Evolutionary conservation across 2,797 vertebrate genomes (phyloP).

Genomic region (Galagoides demidoff): DNA sequence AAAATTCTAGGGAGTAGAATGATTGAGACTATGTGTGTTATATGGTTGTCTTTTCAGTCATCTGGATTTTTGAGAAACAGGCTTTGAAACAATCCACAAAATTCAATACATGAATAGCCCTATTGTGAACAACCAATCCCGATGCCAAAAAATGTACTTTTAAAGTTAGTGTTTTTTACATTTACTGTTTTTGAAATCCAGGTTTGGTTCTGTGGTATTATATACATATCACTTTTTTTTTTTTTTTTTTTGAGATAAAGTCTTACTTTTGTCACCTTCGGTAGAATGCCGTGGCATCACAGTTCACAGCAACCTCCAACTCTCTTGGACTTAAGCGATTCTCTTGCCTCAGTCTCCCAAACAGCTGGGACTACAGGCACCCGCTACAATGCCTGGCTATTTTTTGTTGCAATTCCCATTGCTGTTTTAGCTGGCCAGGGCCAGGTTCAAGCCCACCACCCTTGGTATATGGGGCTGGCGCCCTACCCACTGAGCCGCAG

Average conservation of each 20-base stretch:
- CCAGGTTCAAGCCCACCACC: too few relatives aligned
- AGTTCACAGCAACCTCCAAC: too few relatives aligned
- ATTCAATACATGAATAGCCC: neutral
- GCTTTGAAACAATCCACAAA: neutral
- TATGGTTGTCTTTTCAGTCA: neutral
- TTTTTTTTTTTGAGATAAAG: neutral
- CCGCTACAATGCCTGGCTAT: too few relatives aligned
- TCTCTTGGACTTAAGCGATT: too few relatives aligned
- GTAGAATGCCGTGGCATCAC: too few relatives aligned
- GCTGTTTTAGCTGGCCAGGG: too few relatives aligned
- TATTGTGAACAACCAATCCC: neutral
- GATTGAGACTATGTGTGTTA: neutral
- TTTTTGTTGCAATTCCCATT: too few relatives aligned
- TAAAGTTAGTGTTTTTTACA: slow-evolving; percentile 37
- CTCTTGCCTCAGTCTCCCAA: too few relatives aligned
- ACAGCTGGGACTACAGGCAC: too few relatives aligned
- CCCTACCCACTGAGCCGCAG: too few relatives aligned
- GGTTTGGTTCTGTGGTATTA: slow-evolving; percentile 2
- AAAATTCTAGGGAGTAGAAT: neutral
- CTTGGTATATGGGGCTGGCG: too few relatives aligned
- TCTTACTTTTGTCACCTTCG: too few relatives aligned
- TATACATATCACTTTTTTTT: slow-evolving; percentile 10
- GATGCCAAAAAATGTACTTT: neutral
- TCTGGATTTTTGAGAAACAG: neutral
- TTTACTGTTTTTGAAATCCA: slow-evolving; percentile 38